Conservation (phyloP, 2,888 invertebrate genomes). For the Phoenoteleia sp. region DNA sequence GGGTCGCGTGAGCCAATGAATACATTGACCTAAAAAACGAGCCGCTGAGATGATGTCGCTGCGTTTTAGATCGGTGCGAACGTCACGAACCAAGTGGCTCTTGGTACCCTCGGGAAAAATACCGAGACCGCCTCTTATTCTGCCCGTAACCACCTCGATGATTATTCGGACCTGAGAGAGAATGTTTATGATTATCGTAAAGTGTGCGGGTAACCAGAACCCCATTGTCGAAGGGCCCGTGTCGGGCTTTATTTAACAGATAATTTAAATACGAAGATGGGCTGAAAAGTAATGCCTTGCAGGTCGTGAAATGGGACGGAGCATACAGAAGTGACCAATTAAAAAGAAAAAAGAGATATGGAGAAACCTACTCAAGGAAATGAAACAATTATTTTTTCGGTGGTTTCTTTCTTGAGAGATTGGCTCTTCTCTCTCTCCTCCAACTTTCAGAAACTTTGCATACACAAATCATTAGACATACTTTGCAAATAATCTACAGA, state of each 20-base stretch:
- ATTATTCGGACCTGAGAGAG: constrained; percentile 52
- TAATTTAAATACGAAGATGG: constrained; percentile 59
- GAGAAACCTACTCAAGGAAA: constrained; percentile 35
- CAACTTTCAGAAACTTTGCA: neutral
- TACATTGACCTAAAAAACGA: constrained; percentile 79
- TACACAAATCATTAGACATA: neutral
- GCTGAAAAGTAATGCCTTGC: constrained; percentile 53
- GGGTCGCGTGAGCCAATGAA: constrained; percentile 80
- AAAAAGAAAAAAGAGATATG: constrained; percentile 31
- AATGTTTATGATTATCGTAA: constrained; percentile 68
- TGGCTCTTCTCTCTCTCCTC: neutral
- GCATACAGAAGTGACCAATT: constrained; percentile 41
- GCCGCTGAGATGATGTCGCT: constrained; percentile 65
- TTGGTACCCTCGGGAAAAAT: constrained; percentile 58
- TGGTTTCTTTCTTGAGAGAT: neutral
- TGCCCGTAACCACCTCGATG: constrained; percentile 59
- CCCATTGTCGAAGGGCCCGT: constrained; percentile 44
- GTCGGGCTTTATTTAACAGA: constrained; percentile 48
- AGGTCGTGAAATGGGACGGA: constrained; percentile 38
- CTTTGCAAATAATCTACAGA: too few relatives aligned
- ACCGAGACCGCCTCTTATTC: constrained; percentile 59
- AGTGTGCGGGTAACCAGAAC: constrained; percentile 55
- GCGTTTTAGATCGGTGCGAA: constrained; percentile 50
- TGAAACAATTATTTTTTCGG: constrained; percentile 41
- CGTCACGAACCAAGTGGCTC: constrained; percentile 46